Base-by-base conservation (phyloP, 1,140 invertebrate species). In the Chrysoperla carnea region DNA sequence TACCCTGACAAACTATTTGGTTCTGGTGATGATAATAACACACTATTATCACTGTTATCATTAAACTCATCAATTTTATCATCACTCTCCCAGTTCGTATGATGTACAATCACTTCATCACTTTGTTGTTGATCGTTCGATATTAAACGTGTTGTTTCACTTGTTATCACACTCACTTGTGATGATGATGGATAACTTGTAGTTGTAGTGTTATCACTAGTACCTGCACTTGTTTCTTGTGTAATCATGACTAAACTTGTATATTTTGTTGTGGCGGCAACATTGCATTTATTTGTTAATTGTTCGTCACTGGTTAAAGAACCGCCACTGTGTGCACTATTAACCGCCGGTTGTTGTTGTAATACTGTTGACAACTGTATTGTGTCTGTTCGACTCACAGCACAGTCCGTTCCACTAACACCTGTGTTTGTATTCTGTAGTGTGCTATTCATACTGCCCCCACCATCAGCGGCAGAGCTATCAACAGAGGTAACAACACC, bases 161-260 rank as follows among this genome's bases (percentile, higher is more conserved):
- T 72, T 44, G 77, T 76, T 51, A 80, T 71, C 37, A 82, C 76
- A 55, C 73, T 79, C 47, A 80, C 76, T 49, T 73, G 68, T 37
- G 69, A 65, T 46, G 68, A 68, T 11, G 60, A 57, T 37, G 52
- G 42, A 44, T 48, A 42, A 13, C 46, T 15, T 27, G 28, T 31
- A 36, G 31, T 15, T 27, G 28, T 31, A 36, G 31, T 36, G 17
- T 23, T 23, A 23, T 23, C 17, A 23, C 17, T 23, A 36, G 11
- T 37, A 33, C 11, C 12, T 23, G 31, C 23, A 27, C 17, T 41
- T 27, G 46, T 57, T 57, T 78, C 78, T 62, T 82, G 75, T 48
- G 78, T 87, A 61, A 88, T 86, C 81, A 84, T 85, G 60, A 86
- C 79, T 66, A 84, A 70, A 66, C 83, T 86, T 50, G 78, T 82